These are phyloP conservation scores for Drosophila setifemur DNA, from an alignment of 1,140 invertebrate genomes.

Conservation along the genomic window DNA sequence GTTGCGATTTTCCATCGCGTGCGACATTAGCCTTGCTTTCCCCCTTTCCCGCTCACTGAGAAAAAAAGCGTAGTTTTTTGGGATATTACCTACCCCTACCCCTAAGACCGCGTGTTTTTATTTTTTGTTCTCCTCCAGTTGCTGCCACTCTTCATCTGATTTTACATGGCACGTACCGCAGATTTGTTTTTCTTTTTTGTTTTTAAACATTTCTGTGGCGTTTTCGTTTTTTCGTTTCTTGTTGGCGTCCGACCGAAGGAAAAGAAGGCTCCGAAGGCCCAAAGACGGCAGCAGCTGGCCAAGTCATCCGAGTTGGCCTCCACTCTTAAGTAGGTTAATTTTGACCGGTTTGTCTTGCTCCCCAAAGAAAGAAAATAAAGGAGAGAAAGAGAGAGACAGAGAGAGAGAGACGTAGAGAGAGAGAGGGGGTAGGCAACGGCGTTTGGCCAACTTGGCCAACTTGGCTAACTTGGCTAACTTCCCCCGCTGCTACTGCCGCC, in stretches of 20 bases:
- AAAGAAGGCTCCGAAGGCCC: conserved; percentile 29
- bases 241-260: conserved; percentile 31
- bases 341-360: conserved; percentile 70
- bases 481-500: conserved; percentile 1
- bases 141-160: conserved; percentile 32
- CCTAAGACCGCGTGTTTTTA: background rate
- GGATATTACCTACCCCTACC: background rate
- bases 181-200: conserved; percentile 44
- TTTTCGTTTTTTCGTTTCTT: conserved; percentile 27
- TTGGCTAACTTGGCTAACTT: no score
- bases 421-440: conserved; percentile 15
- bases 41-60: no score
- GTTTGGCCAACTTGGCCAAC: conserved; percentile 67
- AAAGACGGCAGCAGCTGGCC: conserved; percentile 49
- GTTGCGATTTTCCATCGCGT: conserved; percentile 24
- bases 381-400: background rate
- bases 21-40: conserved; percentile 25
- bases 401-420: background rate
- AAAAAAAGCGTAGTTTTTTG: no score
- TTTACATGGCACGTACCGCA: conserved; percentile 62
- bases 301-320: conserved; percentile 35
- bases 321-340: conserved; percentile 74
- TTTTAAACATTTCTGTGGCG: conserved; percentile 11
- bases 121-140: background rate
- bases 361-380: conserved; percentile 10